A percentile compares a stretch with the other conserved stretches of the same genome.
Conservation (phyloP, 37 sponge, comb jelly and placozoan species). For the Ianthella basta region DNA sequence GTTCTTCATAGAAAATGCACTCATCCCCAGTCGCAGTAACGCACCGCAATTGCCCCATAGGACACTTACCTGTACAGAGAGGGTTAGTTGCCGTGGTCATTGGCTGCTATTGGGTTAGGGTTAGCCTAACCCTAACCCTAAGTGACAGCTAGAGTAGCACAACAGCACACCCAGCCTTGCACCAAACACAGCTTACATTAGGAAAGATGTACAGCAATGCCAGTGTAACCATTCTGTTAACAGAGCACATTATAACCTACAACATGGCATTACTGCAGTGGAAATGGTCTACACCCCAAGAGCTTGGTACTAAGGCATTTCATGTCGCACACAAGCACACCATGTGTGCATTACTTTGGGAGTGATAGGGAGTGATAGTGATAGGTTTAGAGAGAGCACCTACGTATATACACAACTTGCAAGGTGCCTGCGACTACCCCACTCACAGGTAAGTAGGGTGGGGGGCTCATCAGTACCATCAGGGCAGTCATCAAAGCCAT, state of each 20-base stretch:
- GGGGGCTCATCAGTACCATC: constrained; percentile 3
- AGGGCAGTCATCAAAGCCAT: neutral
- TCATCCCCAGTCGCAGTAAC: too few species aligned
- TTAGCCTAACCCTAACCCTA: too few species aligned
- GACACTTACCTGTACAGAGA: too few species aligned
- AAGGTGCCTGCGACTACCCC: neutral
- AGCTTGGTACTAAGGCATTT: too few species aligned
- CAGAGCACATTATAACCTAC: too few species aligned
- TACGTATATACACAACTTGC: neutral
- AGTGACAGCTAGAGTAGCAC: neutral
- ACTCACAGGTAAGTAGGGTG: neutral
- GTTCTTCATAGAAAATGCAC: too few species aligned
- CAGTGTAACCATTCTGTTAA: neutral
- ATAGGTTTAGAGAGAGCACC: neutral
- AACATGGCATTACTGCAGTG: too few species aligned
- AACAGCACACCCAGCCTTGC: neutral
- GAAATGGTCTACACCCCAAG: too few species aligned
- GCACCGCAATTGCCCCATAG: too few species aligned
- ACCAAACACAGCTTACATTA: neutral
- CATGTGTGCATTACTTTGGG: neutral
- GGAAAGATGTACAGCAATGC: neutral
- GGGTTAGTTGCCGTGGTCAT: too few species aligned
- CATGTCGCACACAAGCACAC: neutral
- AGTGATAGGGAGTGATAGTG: neutral
- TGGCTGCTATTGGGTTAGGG: too few species aligned